Conservation (phyloP, 2,797 vertebrate genomes). For the Phyllotis vaccarum region DNA sequence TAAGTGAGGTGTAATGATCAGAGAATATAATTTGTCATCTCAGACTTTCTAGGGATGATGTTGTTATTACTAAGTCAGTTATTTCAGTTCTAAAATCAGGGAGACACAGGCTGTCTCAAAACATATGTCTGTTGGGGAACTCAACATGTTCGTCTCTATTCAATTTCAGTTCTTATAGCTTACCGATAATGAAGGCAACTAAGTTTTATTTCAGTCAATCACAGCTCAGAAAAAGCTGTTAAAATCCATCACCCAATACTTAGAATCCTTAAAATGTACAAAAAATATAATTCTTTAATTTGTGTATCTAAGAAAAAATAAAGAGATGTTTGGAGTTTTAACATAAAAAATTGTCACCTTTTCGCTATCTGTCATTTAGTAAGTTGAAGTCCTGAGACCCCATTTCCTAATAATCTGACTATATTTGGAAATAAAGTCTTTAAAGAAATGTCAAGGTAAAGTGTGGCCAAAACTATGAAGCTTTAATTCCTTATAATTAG, state of each 20-base stretch:
- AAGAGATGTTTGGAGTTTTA: neutral
- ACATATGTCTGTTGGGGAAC: slow-evolving; percentile 20
- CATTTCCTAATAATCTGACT: neutral
- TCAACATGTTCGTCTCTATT: slow-evolving; percentile 50
- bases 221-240: neutral
- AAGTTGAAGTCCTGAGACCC: neutral
- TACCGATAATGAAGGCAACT: slow-evolving; percentile 62
- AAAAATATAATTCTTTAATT: slow-evolving; percentile 9
- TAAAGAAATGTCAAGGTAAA: neutral
- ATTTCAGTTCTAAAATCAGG: slow-evolving; percentile 58
- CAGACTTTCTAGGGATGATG: neutral
- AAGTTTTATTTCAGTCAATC: slow-evolving; percentile 52
- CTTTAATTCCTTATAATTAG: neutral
- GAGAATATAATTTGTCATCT: neutral
- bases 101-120: neutral
- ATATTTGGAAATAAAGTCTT: neutral
- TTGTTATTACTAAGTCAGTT: neutral
- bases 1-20: neutral
- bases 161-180: slow-evolving; percentile 59
- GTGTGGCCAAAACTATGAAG: neutral
- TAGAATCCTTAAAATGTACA: slow-evolving; percentile 45
- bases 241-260: slow-evolving; percentile 28
- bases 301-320: slow-evolving; percentile 10
- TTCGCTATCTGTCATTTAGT: neutral
- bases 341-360: slow-evolving; percentile 30